phyloP scores from a whole-genome alignment of 2,113 vertebrate species.

The Mellivora capensis region DNA sequence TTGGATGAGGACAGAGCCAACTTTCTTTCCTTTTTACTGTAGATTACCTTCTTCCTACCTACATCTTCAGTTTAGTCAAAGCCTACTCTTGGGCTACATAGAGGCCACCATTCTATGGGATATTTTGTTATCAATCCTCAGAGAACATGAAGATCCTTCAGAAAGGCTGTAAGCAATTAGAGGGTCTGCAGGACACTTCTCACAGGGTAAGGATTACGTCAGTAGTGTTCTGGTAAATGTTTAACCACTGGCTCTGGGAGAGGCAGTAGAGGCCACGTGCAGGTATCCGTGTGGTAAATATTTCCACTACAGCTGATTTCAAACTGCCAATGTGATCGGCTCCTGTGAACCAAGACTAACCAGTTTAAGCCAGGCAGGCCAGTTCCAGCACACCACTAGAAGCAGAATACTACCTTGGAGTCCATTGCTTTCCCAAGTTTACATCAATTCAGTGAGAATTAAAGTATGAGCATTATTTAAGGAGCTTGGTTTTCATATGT shows the following conservation, averaged over 20 bases:
- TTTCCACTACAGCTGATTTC: constrained; percentile 10
- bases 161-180: not conserved
- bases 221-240: constrained; percentile 6
- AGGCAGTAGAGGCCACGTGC: not conserved
- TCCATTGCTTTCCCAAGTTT: not conserved
- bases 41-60: not conserved
- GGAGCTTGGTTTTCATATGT: not conserved
- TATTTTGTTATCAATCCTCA: constrained; percentile 13
- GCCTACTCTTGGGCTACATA: not conserved
- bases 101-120: not conserved
- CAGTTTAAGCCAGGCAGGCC: not conserved
- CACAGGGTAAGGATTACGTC: not conserved
- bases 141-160: constrained; percentile 11
- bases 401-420: not conserved
- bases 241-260: not conserved
- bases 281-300: constrained; percentile 6
- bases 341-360: not conserved
- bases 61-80: constrained; percentile 18
- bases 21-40: not conserved
- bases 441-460: constrained; percentile 24
- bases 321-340: not conserved
- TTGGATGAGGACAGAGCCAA: not conserved
- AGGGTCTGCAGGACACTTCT: not conserved
- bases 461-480: not conserved
- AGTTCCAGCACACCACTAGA: not conserved